Evolutionary conservation across 1,140 invertebrate genomes (phyloP).

Genomic region (Anastrepha obliqua): DNA sequence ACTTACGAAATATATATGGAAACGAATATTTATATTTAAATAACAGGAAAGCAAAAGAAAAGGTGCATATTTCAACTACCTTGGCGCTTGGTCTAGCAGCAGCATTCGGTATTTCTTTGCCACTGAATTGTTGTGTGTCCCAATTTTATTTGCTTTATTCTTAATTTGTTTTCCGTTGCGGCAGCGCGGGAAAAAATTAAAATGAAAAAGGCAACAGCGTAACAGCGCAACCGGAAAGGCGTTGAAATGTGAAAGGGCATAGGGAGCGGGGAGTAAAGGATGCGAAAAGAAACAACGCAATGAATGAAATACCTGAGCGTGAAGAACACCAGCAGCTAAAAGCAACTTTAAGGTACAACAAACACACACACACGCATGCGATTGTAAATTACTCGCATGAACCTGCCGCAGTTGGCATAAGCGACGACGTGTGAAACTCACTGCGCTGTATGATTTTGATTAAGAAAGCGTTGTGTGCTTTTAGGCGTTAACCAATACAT

Average conservation of each 20-base stretch:
- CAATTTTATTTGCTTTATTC: slow-evolving; percentile 51
- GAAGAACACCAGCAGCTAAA: slow-evolving; percentile 38
- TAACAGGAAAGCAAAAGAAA: background rate
- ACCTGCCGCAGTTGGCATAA: background rate
- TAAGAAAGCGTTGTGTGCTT: slow-evolving; percentile 36
- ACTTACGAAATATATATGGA: background rate
- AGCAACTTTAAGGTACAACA: background rate
- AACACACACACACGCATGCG: background rate
- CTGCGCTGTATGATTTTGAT: slow-evolving; percentile 46
- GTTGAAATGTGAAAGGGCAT: slow-evolving; percentile 15
- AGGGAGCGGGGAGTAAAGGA: background rate
- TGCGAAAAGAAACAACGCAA: slow-evolving; percentile 19
- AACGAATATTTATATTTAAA: no score
- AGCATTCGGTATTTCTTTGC: slow-evolving; percentile 20
- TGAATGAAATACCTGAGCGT: slow-evolving; percentile 46
- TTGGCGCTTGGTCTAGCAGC: background rate
- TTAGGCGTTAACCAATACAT: slow-evolving; percentile 15
- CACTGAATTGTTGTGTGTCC: background rate
- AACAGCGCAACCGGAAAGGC: slow-evolving; percentile 35
- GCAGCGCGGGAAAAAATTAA: background rate
- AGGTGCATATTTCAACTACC: background rate
- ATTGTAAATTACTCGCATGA: background rate
- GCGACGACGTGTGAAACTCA: slow-evolving; percentile 22
- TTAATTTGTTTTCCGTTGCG: slow-evolving; percentile 39
- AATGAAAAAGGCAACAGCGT: slow-evolving; percentile 5